Base-by-base conservation (phyloP, 2,113 vertebrate genomes). In the Excalfactoria chinensis region DNA sequence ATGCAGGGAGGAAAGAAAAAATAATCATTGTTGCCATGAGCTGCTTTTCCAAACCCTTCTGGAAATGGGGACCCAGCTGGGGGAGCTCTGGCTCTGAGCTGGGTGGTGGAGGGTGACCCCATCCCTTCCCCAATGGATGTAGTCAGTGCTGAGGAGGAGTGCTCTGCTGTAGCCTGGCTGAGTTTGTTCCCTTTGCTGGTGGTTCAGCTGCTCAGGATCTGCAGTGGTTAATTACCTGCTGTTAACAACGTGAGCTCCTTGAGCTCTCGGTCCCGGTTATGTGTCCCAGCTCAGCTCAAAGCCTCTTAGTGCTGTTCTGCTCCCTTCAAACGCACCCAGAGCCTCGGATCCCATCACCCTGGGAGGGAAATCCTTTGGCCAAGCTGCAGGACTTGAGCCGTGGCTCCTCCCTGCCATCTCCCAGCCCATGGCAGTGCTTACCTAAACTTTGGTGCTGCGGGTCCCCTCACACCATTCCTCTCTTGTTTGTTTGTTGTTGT, bases 201-300 rank as follows among this genome's bases (percentile, higher is more conserved):
- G 63, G 88, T 59, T 76, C 73, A 89, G 93, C 76, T 94, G 89
- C 81, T 93, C 84, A 88, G 89, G 88, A 95, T 88, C 88, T 37
- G 55, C 44, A 37, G 81, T 72, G 86, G 63, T 78, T 92, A 92
- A 96, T 96, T 95, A 92, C 89, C 87, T 90, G 84, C 73, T 92
- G 58, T 75, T 93, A 89, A 93, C 90, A 86, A 55, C 46, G 20
- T 34, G 89, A 90, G 71, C 74, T 85, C 56, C 44, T 75, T 60
- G 59, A 62, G 53, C 63, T 91, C 40, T 67, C 48, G 81, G 81
- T 60, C 84, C 43, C 67, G 72, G 66, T 92, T 9, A 0, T 46
- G 8, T 82, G 71, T 48, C 3, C 0, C 56, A 79, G 85, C 75
- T 95, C 40, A 37, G 58, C 40, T 92, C 9, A 55, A 89, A 91